Base-by-base conservation (phyloP, 2,113 vertebrate genomes). In the Cepphus grylle region DNA sequence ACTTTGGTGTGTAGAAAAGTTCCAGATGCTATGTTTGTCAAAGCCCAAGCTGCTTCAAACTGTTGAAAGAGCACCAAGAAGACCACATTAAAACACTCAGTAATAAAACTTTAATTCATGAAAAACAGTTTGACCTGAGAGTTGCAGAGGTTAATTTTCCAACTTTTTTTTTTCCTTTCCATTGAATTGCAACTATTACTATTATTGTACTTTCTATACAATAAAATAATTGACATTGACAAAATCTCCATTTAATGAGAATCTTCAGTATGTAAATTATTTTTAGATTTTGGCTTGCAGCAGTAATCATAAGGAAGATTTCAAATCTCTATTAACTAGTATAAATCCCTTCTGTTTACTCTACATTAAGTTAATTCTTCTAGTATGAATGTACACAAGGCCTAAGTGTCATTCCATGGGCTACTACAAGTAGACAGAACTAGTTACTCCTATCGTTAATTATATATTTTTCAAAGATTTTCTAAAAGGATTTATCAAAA, bases 21-120 rank as follows among this genome's bases (percentile, higher is more conserved):
- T 90, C 99, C 99, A 56, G 99, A 99, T 2, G 99, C 99, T 95
- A 99, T 99, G 97, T 99, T 99, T 89, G 99, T 99, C 93, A 99
- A 97, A 63, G 99, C 99, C 99, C 99, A 99, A 18, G 99, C 99
- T 86, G 99, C 99, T 98, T 99, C 98, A 94, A 99, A 99, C 98
- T 99, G 87, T 96, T 78, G 49, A 88, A 76, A 76, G 22, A 88
- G n/a, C 27, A 91, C n/a, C 91, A 81, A 96, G 26, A 62, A 0
- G 6, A 77, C 7, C 9, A 71, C 1, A 26, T 76, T 78, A 87
- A 86, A 71, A 9, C 12, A 53, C 42, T 52, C 12, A 34, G 11
- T 20, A 81, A 10, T 59, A 83, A 88, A 88, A 34, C 15, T 82
- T 63, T 58, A 81, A 70, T 53, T 78, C 2, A n/a, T 22, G 38